These are phyloP conservation scores for Colossoma macropomum DNA, from an alignment of 2,113 vertebrate species.

Conservation along the genomic window DNA sequence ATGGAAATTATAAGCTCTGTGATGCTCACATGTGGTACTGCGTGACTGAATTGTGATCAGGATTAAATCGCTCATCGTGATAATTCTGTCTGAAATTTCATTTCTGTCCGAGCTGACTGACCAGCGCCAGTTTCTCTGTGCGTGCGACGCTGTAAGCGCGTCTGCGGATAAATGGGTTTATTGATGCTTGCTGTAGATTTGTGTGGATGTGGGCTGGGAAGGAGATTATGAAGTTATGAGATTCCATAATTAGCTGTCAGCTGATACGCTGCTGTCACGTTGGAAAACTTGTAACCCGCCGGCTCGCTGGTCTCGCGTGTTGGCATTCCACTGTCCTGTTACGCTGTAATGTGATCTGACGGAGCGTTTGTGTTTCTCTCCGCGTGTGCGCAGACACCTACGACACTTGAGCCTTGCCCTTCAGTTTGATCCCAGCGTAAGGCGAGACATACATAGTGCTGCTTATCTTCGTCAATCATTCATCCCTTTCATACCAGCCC, in stretches of 20 bases:
- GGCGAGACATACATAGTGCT: neutral
- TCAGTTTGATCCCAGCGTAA: constrained; percentile 44
- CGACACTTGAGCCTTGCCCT: constrained; percentile 47
- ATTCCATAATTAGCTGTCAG: constrained; percentile 24
- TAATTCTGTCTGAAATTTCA: no score
- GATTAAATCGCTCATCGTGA: no score
- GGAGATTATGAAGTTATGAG: neutral
- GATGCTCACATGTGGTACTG: no score
- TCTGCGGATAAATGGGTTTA: neutral
- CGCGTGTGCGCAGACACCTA: constrained; percentile 40
- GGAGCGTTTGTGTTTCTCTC: neutral
- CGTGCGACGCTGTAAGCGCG: neutral
- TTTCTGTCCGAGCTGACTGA: no score
- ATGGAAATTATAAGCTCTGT: no score
- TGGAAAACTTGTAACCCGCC: constrained; percentile 26
- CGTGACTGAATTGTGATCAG: no score
- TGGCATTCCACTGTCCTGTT: constrained; percentile 3
- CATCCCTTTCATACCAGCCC: constrained; percentile 9
- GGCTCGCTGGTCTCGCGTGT: constrained; percentile 3
- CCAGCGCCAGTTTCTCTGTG: no score
- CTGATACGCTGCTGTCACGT: constrained; percentile 16
- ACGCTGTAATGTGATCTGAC: constrained; percentile 4
- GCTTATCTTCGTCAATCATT: constrained; percentile 20
- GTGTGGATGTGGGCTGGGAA: neutral
- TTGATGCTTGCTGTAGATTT: neutral